Evolutionary conservation across 1,140 invertebrate species (phyloP).

Genomic region (Apis laboriosa): DNA sequence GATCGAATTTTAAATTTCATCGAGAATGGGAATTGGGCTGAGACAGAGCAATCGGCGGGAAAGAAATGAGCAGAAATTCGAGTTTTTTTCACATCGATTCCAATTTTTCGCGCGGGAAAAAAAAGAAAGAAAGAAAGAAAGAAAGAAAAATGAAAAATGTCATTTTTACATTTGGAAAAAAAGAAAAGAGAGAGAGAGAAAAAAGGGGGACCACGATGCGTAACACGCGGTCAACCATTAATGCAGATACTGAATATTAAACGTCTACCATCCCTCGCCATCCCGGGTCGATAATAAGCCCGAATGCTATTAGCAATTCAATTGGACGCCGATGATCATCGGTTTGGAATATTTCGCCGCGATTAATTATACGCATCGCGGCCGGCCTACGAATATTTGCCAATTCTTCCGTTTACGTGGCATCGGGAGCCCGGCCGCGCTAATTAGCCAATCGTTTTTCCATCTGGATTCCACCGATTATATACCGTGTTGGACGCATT

Average conservation of each 20-base stretch:
- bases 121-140: too few species aligned
- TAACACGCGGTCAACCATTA: constrained; percentile 47
- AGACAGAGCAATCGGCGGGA: too few species aligned
- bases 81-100: neutral
- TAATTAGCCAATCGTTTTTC: constrained; percentile 54
- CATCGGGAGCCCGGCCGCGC: neutral
- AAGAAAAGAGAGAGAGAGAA: too few species aligned
- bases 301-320: constrained; percentile 67
- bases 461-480: constrained; percentile 25
- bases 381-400: constrained; percentile 35
- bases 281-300: constrained; percentile 57
- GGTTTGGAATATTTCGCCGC: constrained; percentile 61
- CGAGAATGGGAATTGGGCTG: too few species aligned
- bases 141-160: neutral
- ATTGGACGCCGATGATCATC: constrained; percentile 64
- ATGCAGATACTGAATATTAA: constrained; percentile 60
- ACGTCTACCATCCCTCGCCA: constrained; percentile 16
- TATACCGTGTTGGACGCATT: neutral
- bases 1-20: too few species aligned
- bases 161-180: neutral
- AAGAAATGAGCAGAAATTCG: too few species aligned
- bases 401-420: constrained; percentile 10
- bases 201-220: too few species aligned
- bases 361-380: constrained; percentile 61
- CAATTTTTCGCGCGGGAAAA: too few species aligned